A percentile compares a stretch with the other conserved stretches of the same genome.
phyloP scores from a whole-genome alignment of 1,140 invertebrate genomes.

The Oreohelix idahoensis region DNA sequence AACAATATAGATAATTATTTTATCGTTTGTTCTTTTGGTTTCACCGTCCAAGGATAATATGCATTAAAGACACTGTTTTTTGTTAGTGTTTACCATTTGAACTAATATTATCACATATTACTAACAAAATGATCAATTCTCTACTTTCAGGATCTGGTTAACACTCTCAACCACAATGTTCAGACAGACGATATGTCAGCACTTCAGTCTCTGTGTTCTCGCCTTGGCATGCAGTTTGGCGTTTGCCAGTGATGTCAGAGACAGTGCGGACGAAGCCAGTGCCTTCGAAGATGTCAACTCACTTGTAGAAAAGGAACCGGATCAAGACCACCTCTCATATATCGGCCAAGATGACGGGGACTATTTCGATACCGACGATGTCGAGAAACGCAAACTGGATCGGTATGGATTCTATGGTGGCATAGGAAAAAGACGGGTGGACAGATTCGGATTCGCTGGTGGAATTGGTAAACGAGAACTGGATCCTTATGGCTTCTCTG shows the following conservation, averaged over 20 bases:
- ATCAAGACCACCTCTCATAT: not conserved
- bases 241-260: not conserved
- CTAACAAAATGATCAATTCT: too few species aligned
- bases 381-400: constrained; percentile 12
- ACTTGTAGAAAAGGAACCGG: not conserved
- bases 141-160: too few species aligned
- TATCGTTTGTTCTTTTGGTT: too few species aligned
- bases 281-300: not conserved
- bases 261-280: not conserved
- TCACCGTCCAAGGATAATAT: too few species aligned
- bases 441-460: not conserved
- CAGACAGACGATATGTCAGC: too few species aligned
- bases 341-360: not conserved
- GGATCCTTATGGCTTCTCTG: constrained; percentile 6
- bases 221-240: not conserved
- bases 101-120: too few species aligned
- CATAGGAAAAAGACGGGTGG: constrained; percentile 1
- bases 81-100: too few species aligned
- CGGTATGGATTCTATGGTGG: constrained; percentile 9
- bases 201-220: not conserved
- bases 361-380: not conserved
- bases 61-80: too few species aligned
- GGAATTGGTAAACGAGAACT: constrained; percentile 4
- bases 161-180: too few species aligned
- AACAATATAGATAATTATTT: too few species aligned